Base-by-base conservation (phyloP, 1,140 invertebrate genomes). In the Homarus americanus region DNA sequence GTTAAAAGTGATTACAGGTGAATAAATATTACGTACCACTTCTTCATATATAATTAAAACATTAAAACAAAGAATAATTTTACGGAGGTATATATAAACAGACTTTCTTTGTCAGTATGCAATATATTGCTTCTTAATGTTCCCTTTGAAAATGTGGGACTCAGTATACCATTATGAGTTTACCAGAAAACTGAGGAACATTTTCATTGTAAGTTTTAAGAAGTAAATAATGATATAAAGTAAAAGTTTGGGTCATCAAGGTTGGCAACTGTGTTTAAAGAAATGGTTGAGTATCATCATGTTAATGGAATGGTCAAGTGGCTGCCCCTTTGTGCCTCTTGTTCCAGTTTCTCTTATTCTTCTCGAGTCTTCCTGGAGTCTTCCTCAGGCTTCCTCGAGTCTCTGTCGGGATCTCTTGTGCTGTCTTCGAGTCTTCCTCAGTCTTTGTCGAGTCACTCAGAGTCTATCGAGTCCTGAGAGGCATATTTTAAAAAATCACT, bases 261-360 rank as follows among this genome's bases (percentile, higher is more conserved):
- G 63, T 69, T 69, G 63, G 63, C 63, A 69, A 69, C n/a, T 69
- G 63, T 69, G 63, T 69, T 69, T 69, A 28, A 69, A 69, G 63
- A 69, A 69, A 69, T 69, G 63, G n/a, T 32, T 58, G 53, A 24
- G 28, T 69, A 28, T 69, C 63, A 69, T 69, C 28, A 69, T 28
- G 5, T 7, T 69, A 69, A 69, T 69, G 63, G 63, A 69, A 28
- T 7, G 63, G 63, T 69, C 53, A 58, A 58, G 53, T 58, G 53
- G 53, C 53, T 24, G 63, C 63, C n/a, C 63, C 63, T 69, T 69
- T 69, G 63, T 69, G 63, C n/a, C 63, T 10, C 63, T 69, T 63
- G 58, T 4, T 49, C 58, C 15, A 63, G 20, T 20, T 24, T 24
- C 15, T 63, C 58, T 24, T 3, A 15, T 15, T 3, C 58, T 58